Percentiles rank a stretch among this genome's conserved stretches.
Evolutionary conservation across 2,888 invertebrate genomes (phyloP).

Genomic region (Oeneis ivallda): DNA sequence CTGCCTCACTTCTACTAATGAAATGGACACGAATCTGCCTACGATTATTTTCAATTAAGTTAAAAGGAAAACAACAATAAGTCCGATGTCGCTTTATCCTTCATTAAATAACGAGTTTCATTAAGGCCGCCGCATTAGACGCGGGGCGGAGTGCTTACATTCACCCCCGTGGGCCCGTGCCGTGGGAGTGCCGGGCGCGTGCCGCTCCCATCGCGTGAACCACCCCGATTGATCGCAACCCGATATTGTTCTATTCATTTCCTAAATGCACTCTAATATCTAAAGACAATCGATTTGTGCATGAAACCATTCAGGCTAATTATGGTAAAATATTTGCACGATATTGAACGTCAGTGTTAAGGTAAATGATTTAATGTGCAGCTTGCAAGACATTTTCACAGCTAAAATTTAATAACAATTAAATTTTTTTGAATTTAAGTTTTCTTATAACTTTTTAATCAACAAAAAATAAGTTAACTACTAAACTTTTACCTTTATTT

Average conservation of each 20-base stretch:
- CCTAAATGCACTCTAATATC: constrained; percentile 39
- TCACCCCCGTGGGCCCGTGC: constrained; percentile 63
- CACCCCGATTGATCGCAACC: constrained; percentile 59
- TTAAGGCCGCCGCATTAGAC: constrained; percentile 49
- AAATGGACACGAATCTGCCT: constrained; percentile 7
- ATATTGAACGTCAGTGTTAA: constrained; percentile 18
- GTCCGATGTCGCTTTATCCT: constrained; percentile 29
- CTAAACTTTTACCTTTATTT: no score
- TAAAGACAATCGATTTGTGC: constrained; percentile 37
- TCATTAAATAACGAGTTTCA: constrained; percentile 34
- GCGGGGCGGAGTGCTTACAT: constrained; percentile 47
- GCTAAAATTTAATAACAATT: not conserved
- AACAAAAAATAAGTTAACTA: no score
- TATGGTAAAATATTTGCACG: constrained; percentile 52
- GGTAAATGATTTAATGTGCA: constrained; percentile 7
- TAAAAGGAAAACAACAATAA: constrained; percentile 20
- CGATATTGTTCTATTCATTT: constrained; percentile 52
- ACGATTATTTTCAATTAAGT: constrained; percentile 23
- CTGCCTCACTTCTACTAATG: constrained; percentile 6
- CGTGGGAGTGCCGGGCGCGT: constrained; percentile 80
- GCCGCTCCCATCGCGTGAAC: constrained; percentile 79
- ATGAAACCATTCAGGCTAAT: constrained; percentile 52
- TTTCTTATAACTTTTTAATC: no score
- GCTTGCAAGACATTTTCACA: not conserved
- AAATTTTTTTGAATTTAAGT: no score